Evolutionary conservation across 2,888 invertebrate genomes (phyloP).

Genomic region (Fragum whitleyi): DNA sequence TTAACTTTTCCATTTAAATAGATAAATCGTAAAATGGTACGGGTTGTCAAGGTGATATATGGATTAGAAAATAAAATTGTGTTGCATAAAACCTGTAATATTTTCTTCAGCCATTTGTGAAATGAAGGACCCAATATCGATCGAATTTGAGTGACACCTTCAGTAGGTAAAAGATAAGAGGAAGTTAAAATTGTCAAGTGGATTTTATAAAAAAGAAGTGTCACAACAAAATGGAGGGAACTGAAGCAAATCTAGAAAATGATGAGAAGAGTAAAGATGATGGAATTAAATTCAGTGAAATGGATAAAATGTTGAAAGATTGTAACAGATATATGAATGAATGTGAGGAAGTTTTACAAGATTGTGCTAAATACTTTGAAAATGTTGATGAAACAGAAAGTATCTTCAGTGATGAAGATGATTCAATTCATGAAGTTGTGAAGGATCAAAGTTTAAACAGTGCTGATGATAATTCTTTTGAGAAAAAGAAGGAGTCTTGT

Average conservation of each 20-base stretch:
- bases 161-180: neutral
- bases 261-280: neutral
- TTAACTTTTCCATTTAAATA: slow-evolving; percentile 4
- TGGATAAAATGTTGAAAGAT: slow-evolving; percentile 19
- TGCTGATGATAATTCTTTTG: neutral
- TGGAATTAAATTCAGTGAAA: neutral
- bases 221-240: slow-evolving; percentile 19
- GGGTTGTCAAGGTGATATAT: slow-evolving; percentile 17
- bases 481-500: no score
- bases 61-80: slow-evolving; percentile 6
- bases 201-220: slow-evolving; percentile 1
- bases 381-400: slow-evolving; percentile 12
- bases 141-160: slow-evolving; percentile 1
- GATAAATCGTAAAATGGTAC: slow-evolving; percentile 10
- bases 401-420: neutral
- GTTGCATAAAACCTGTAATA: neutral
- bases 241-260: slow-evolving; percentile 2
- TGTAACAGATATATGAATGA: slow-evolving; percentile 18
- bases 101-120: neutral
- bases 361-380: slow-evolving; percentile 14
- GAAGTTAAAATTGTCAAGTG: neutral
- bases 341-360: slow-evolving; percentile 20
- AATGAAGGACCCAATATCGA: slow-evolving; percentile 8
- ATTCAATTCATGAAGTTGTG: neutral
- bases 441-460: neutral